Evolutionary conservation across 2,888 invertebrate species (phyloP).

Genomic region (Cataglyphis livida): DNA sequence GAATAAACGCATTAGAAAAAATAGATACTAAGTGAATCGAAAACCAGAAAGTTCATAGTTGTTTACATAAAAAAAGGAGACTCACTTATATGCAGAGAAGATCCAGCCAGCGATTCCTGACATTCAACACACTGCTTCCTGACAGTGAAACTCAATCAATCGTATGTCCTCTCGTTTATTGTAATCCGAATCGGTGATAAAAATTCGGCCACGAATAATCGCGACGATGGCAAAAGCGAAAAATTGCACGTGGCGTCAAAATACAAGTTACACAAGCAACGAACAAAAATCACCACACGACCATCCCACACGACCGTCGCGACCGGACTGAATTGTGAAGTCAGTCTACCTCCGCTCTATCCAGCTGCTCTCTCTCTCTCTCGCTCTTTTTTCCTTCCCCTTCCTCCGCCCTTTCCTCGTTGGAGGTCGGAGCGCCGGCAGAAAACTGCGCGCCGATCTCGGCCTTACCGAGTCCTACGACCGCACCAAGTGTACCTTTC

Average conservation of each 20-base stretch:
- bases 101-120: conserved; percentile 24
- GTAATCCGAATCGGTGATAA: conserved; percentile 8
- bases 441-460: conserved; percentile 41
- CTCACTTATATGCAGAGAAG: conserved; percentile 32
- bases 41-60: neutral
- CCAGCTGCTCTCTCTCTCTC: conserved; percentile 38
- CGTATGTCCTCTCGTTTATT: neutral
- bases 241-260: conserved; percentile 66
- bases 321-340: conserved; percentile 77
- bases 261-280: conserved; percentile 25
- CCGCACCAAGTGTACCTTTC: conserved; percentile 70
- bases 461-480: conserved; percentile 47
- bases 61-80: neutral
- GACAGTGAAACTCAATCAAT: neutral
- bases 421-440: neutral
- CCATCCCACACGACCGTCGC: conserved; percentile 66
- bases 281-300: conserved; percentile 60
- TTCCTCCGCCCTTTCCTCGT: neutral
- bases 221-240: neutral
- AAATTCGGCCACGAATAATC: neutral
- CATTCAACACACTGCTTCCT: conserved; percentile 36
- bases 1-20: neutral
- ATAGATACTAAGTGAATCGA: neutral
- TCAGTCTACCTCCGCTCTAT: neutral
- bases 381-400: conserved; percentile 26